Conservation (phyloP, 2,797 vertebrate genomes). For the Acropternis orthonyx region DNA sequence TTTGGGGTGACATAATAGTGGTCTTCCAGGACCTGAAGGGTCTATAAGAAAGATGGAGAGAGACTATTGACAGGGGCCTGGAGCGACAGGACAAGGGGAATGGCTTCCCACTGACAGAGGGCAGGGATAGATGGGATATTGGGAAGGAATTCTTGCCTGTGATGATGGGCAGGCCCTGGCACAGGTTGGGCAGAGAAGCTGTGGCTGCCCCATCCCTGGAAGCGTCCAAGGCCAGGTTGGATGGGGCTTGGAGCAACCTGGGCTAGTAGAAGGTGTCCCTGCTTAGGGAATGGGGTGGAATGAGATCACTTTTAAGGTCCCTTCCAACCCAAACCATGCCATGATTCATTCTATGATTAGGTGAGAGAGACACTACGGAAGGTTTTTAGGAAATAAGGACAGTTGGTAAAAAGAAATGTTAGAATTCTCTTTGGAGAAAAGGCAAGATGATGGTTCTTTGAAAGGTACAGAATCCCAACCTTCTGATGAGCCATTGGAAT, state of each 20-base stretch:
- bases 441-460: neutral
- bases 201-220: neutral
- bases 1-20: neutral
- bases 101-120: neutral
- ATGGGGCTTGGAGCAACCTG: neutral
- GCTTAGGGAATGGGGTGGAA: neutral
- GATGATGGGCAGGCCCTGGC: neutral
- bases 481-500: neutral
- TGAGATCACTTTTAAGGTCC: fast-evolving
- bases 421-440: neutral
- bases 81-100: neutral
- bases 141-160: neutral
- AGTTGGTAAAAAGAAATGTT: neutral
- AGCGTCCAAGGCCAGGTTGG: neutral
- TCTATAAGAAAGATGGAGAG: neutral
- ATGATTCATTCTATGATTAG: neutral
- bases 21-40: neutral
- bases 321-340: neutral
- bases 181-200: neutral
- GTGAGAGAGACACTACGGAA: fast-evolving
- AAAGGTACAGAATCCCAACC: neutral
- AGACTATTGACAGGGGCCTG: neutral
- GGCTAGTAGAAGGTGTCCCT: neutral
- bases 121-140: neutral
- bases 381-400: neutral